These are phyloP conservation scores for Oxyruncus cristatus DNA, from an alignment of 2,113 vertebrate genomes.

Conservation along the genomic window DNA sequence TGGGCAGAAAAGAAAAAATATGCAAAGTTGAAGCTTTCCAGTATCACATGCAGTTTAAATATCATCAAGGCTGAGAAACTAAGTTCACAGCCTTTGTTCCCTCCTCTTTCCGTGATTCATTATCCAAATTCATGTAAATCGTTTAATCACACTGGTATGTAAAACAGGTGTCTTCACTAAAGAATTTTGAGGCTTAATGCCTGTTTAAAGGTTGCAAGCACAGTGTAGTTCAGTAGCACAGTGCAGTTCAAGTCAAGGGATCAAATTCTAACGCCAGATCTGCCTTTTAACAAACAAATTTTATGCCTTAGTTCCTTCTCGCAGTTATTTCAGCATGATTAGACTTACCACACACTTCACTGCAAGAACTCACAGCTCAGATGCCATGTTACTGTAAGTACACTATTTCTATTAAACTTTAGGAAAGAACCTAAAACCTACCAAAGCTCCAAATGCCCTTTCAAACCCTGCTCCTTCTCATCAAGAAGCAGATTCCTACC, in stretches of 20 bases:
- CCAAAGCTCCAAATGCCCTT: background rate
- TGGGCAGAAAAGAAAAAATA: background rate
- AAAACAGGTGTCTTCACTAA: background rate
- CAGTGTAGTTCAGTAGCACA: background rate
- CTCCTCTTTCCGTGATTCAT: background rate
- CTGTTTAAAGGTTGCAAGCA: background rate
- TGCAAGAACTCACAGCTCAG: background rate
- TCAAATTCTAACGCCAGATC: background rate
- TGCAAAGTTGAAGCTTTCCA: background rate
- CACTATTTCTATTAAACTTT: background rate
- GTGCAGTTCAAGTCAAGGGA: background rate
- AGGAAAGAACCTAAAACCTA: background rate
- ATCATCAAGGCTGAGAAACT: background rate
- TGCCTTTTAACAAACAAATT: background rate
- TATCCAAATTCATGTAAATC: background rate
- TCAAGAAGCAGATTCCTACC: background rate
- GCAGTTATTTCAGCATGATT: background rate
- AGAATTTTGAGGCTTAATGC: background rate
- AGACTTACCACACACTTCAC: background rate
- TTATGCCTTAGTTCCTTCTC: background rate
- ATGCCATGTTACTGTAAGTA: rapidly evolving
- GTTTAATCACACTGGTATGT: background rate
- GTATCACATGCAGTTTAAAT: background rate
- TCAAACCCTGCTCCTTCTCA: background rate
- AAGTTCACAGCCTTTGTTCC: background rate